phyloP scores from a whole-genome alignment of 2,888 invertebrate species.

The Caenorhabditis virilis region DNA sequence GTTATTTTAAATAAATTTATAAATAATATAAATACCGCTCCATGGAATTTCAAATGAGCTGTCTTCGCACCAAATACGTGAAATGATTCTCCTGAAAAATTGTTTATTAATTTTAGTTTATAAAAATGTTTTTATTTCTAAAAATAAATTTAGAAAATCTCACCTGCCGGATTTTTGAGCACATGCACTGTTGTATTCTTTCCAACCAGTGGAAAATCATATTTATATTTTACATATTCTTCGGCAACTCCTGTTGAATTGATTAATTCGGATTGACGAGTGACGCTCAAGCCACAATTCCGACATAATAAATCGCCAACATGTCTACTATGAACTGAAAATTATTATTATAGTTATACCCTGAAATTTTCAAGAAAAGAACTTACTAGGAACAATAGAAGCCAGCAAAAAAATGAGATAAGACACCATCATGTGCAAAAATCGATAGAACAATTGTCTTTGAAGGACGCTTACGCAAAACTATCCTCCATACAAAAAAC shows the following conservation, averaged over 20 bases:
- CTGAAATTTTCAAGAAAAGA: no score
- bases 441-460: no score
- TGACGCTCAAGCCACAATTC: constrained; percentile 39
- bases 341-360: no score
- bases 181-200: constrained; percentile 43
- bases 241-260: constrained; percentile 36
- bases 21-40: constrained; percentile 13
- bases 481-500: no score
- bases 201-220: constrained; percentile 43
- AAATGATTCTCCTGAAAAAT: constrained; percentile 12
- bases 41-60: constrained; percentile 37
- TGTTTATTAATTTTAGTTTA: no score
- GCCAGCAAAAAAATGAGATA: no score
- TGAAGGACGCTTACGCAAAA: no score
- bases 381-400: no score
- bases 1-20: background rate
- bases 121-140: no score
- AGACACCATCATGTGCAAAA: no score
- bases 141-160: background rate
- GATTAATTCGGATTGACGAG: constrained; percentile 38
- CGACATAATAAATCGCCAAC: constrained; percentile 44
- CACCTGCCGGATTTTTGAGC: constrained; percentile 43
- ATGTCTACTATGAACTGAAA: constrained; percentile 25
- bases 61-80: constrained; percentile 41
- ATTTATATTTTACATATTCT: constrained; percentile 31